Conservation (phyloP, 2,797 vertebrate genomes). For the Tolypeutes matacus region DNA sequence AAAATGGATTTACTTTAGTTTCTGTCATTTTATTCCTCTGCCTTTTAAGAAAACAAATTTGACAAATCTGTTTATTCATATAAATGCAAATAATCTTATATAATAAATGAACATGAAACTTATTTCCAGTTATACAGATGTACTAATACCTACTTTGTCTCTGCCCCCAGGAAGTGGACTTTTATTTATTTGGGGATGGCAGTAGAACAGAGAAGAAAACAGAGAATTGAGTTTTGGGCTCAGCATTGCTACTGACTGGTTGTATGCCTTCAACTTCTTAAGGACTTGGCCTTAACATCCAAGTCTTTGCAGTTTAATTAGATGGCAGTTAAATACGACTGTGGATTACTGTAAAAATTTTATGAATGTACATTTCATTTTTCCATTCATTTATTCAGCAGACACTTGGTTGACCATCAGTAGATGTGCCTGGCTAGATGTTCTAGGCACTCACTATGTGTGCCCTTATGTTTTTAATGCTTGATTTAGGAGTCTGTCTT, state of each 20-base stretch:
- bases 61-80: neutral
- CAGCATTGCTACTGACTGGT: neutral
- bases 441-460: neutral
- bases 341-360: neutral
- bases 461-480: neutral
- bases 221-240: neutral
- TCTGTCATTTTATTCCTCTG: neutral
- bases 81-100: neutral
- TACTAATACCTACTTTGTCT: neutral
- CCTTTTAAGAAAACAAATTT: slow-evolving; percentile 11
- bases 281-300: slow-evolving; percentile 45
- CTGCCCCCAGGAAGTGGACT: neutral
- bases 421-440: neutral
- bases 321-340: slow-evolving; percentile 1
- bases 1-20: neutral
- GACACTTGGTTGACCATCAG: neutral
- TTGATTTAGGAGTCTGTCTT: slow-evolving; percentile 27
- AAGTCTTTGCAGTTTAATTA: slow-evolving; percentile 48
- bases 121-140: neutral
- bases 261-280: neutral
- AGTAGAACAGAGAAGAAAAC: slow-evolving; percentile 10
- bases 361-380: neutral
- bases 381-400: neutral
- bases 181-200: slow-evolving; percentile 50
- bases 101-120: slow-evolving; percentile 3